phyloP scores from a whole-genome alignment of 1,140 invertebrate species.

The Drosophila ohnishii region DNA sequence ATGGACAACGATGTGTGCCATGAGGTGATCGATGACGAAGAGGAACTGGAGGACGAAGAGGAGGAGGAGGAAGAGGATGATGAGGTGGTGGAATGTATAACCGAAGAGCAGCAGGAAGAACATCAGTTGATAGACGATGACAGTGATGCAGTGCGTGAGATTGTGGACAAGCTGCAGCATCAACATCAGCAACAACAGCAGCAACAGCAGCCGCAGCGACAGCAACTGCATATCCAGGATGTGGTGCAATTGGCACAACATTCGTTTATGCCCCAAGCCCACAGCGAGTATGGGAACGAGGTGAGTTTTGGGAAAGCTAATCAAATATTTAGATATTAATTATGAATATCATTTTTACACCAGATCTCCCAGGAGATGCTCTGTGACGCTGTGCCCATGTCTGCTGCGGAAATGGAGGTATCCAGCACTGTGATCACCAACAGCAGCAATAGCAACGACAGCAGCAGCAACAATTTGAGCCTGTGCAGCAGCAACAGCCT shows the following conservation, averaged over 20 bases:
- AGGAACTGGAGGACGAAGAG: constrained; percentile 47
- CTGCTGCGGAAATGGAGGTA: constrained; percentile 81
- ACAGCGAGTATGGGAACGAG: constrained; percentile 64
- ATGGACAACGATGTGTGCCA: constrained; percentile 67
- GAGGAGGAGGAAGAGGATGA: constrained; percentile 62
- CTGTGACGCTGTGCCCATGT: constrained; percentile 76
- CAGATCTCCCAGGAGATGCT: constrained; percentile 64
- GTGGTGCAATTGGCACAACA: constrained; percentile 68
- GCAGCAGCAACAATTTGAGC: constrained; percentile 71
- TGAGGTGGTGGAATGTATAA: constrained; percentile 66
- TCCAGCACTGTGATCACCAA: constrained; percentile 81
- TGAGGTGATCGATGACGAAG: constrained; percentile 58
- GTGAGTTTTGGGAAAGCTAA: constrained; percentile 23
- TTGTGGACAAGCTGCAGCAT: constrained; percentile 74
- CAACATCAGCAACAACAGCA: constrained; percentile 71
- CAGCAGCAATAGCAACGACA: constrained; percentile 81
- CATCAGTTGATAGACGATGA: constrained; percentile 60
- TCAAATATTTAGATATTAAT: background rate
- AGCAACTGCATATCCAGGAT: constrained; percentile 58
- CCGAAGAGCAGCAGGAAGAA: constrained; percentile 36
- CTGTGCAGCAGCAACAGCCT: constrained; percentile 70
- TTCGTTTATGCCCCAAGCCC: constrained; percentile 65
- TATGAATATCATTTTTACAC: background rate
- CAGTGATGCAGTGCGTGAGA: constrained; percentile 67
- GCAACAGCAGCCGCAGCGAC: constrained; percentile 53